Percentiles rank a stretch among this genome's conserved stretches.
Evolutionary conservation across 2,113 vertebrate genomes (phyloP).

Genomic region (Taurulus bubalis): DNA sequence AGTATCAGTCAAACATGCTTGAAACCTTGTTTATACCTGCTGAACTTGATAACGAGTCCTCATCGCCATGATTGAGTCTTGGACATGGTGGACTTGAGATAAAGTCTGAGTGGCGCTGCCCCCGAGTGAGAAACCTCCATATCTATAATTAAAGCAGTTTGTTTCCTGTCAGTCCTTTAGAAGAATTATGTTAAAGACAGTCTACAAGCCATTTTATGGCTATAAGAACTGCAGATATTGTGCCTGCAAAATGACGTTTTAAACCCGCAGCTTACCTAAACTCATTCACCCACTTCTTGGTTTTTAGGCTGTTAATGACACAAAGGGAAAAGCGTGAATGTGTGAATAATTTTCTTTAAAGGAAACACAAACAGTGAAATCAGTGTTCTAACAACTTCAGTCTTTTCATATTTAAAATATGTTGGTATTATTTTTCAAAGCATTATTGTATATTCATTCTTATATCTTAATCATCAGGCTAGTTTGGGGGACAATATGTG

Average conservation of each 20-base stretch:
- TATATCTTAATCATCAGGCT: background rate
- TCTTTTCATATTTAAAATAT: background rate
- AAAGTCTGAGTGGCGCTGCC: conserved; percentile 70
- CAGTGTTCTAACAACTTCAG: background rate
- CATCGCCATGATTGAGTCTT: conserved; percentile 75
- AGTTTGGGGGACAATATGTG: background rate
- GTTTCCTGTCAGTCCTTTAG: background rate
- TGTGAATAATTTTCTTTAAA: background rate
- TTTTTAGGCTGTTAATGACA: conserved; percentile 83
- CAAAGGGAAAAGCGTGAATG: conserved; percentile 1
- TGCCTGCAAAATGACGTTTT: background rate
- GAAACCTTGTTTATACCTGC: conserved; percentile 66
- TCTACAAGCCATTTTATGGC: background rate
- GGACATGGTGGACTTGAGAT: conserved; percentile 63
- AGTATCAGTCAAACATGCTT: background rate
- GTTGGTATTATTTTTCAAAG: background rate
- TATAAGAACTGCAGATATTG: background rate
- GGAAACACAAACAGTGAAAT: background rate
- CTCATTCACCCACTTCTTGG: conserved; percentile 94
- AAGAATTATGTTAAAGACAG: background rate
- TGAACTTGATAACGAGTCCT: conserved; percentile 72
- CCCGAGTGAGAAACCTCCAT: conserved; percentile 91
- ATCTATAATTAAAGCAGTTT: conserved; percentile 77
- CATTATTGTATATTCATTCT: background rate
- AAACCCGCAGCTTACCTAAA: conserved; percentile 84